Percentiles rank a stretch among this genome's conserved stretches.
These are phyloP conservation scores for Zeus faber DNA, from an alignment of 2,113 vertebrate genomes.

Conservation along the genomic window DNA sequence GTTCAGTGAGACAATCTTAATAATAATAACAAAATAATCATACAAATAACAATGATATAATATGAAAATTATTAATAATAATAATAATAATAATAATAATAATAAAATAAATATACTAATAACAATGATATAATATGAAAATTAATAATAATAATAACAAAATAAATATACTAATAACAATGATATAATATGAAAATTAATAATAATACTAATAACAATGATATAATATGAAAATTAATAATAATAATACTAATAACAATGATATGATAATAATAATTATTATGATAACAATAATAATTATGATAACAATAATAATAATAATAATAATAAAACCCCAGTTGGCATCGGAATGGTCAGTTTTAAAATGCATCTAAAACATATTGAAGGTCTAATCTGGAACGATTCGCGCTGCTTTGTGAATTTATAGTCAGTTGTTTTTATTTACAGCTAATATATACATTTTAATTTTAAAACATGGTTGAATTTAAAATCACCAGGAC, in stretches of 20 bases:
- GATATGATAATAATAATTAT: neutral
- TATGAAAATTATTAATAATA: neutral
- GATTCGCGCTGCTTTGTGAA: too few relatives aligned
- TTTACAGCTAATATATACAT: too few relatives aligned
- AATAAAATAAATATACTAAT: neutral
- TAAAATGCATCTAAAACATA: too few relatives aligned
- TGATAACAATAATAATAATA: neutral
- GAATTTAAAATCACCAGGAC: too few relatives aligned
- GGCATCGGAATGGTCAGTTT: too few relatives aligned
- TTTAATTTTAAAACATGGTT: too few relatives aligned
- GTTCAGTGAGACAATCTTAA: too few relatives aligned
- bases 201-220: neutral
- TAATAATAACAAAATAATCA: too few relatives aligned
- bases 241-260: neutral
- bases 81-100: neutral
- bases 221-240: neutral
- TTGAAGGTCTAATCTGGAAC: too few relatives aligned
- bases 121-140: too few relatives aligned
- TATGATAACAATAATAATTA: neutral
- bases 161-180: constrained; percentile 22
- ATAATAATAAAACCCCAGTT: neutral
- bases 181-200: neutral
- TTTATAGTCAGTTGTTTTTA: too few relatives aligned
- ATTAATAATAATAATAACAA: neutral
- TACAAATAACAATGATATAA: too few relatives aligned